phyloP scores from a whole-genome alignment of 1,140 invertebrate genomes.

The Oncopodura yosiiana region DNA sequence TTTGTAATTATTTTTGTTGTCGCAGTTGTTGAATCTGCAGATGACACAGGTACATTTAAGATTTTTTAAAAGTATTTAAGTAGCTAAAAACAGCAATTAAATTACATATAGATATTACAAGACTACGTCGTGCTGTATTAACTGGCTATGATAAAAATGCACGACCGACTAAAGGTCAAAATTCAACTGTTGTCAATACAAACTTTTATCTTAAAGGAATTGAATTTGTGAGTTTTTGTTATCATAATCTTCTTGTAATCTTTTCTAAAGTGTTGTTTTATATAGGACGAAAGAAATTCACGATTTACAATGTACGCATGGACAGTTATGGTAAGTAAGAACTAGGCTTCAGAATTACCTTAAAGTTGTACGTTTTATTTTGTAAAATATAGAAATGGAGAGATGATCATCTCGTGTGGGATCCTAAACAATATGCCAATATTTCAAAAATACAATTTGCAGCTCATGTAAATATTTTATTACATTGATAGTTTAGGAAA shows the following conservation, averaged over 20 bases:
- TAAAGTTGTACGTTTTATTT: not conserved
- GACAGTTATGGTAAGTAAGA: conserved; percentile 27
- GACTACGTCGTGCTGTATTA: conserved; percentile 19
- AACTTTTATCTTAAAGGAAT: conserved; percentile 23
- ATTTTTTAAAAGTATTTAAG: not conserved
- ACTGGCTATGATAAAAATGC: conserved; percentile 25
- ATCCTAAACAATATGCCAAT: conserved; percentile 38
- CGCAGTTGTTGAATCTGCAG: not conserved
- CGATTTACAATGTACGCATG: conserved; percentile 28
- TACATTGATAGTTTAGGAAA: not conserved
- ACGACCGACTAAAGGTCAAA: conserved; percentile 23
- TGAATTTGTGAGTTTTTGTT: conserved; percentile 26
- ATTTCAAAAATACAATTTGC: conserved; percentile 39
- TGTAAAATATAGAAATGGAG: conserved; percentile 35
- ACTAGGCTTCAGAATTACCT: not conserved
- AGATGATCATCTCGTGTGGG: conserved; percentile 41
- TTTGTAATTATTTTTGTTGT: not conserved
- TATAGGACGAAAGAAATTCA: conserved; percentile 26
- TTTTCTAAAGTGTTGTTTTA: not conserved
- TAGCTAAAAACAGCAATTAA: not conserved
- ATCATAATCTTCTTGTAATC: not conserved
- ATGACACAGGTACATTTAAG: not conserved
- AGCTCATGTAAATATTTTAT: conserved; percentile 34
- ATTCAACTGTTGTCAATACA: conserved; percentile 21
- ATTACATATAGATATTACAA: conserved; percentile 24